Percentiles rank a stretch among this genome's conserved stretches.
phyloP scores from a whole-genome alignment of 1,140 invertebrate species.

The Meteorus sp. region DNA sequence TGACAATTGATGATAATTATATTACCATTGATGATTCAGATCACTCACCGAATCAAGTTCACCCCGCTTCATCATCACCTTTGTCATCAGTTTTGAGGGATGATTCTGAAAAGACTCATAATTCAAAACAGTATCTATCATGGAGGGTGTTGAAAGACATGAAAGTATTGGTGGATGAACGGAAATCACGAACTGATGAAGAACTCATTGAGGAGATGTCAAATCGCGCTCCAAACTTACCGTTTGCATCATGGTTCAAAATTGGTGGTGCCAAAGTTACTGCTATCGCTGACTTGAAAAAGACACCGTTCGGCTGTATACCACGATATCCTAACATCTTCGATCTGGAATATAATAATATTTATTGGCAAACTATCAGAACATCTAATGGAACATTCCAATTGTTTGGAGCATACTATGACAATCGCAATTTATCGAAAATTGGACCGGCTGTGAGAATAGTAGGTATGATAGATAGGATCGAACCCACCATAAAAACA shows the following conservation, averaged over 20 bases:
- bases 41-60: conserved; percentile 26
- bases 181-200: conserved; percentile 71
- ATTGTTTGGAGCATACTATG: conserved; percentile 87
- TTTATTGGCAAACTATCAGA: conserved; percentile 84
- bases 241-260: conserved; percentile 81
- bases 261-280: conserved; percentile 56
- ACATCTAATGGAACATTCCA: conserved; percentile 85
- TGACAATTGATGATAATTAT: conserved; percentile 43
- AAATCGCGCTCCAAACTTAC: conserved; percentile 74
- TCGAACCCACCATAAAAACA: conserved; percentile 79
- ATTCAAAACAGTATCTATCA: too few species aligned
- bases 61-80: too few species aligned
- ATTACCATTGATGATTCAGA: conserved; percentile 50
- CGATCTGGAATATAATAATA: conserved; percentile 88
- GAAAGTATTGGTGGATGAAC: conserved; percentile 68
- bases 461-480: conserved; percentile 88
- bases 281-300: not conserved
- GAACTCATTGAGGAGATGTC: conserved; percentile 77
- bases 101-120: too few species aligned
- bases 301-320: conserved; percentile 67
- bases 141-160: conserved; percentile 6
- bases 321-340: conserved; percentile 78
- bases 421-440: conserved; percentile 73
- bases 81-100: conserved; percentile 30
- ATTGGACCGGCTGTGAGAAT: conserved; percentile 82